Base-by-base conservation (phyloP, 2,113 vertebrate genomes). In the Poeciliopsis prolifica region DNA sequence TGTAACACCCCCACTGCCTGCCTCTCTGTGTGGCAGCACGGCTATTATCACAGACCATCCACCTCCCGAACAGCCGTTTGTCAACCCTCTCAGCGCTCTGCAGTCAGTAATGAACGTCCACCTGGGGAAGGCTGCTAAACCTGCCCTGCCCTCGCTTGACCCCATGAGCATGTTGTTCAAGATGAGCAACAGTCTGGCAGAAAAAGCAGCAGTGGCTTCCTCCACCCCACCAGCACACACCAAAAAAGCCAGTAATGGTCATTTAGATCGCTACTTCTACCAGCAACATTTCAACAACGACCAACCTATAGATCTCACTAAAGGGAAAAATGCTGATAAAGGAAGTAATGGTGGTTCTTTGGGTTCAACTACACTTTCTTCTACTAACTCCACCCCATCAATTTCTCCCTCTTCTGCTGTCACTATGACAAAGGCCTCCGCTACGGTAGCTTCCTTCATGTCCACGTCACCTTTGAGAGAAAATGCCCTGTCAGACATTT, bases 101-200 rank as follows among this genome's bases (percentile, higher is more conserved):
- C 97, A 99, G 79, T 99, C 98, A 0, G 97, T 99, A 82, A 99
- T 99, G 98, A 99, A 99, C 88, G 96, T 96, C 82, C 98, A 99
- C 92, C 93, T 99, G 74, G 98, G 98, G 65, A 99, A 99, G 90
- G 98, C 98, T 0, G 97, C 98, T 61, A 99, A 99, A 84, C 98
- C 98, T 0, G 97, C 98, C 37, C 90, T 99, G 87, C 98, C 98
- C 0, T 95, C 97, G 42, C 95, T 99, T 19, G 98, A 99, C 92
- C 98, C 98, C 70, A 99, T 99, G 97, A 99, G 98, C 90, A 99
- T 99, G 98, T 94, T 99, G 65, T 99, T 99, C 90, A 99, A 99
- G 95, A 99, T 99, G 97, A 99, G 97, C 95, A 98, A 99, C 88
- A 99, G 96, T 92, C 92, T 99, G 90, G 98, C 97, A 0, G 98